phyloP scores from a whole-genome alignment of 2,797 vertebrate genomes.

The Lithobates pipiens region DNA sequence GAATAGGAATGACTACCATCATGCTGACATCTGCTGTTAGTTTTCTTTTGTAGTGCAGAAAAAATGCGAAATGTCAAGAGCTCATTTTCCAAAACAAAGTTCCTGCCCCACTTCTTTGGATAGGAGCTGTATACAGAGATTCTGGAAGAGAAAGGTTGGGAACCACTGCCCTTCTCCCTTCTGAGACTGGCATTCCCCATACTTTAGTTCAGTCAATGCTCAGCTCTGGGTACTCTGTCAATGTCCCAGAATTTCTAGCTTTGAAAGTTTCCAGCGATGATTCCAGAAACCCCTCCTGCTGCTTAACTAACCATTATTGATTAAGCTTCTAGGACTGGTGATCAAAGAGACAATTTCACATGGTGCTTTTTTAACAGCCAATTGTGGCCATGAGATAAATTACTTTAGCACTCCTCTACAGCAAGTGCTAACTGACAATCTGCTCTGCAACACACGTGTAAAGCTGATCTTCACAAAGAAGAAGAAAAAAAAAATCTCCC shows the following conservation, averaged over 20 bases:
- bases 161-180: conserved; percentile 64
- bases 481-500: background rate
- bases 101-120: conserved; percentile 76
- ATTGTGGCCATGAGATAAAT: conserved; percentile 41
- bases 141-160: conserved; percentile 64
- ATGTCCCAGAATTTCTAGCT: background rate
- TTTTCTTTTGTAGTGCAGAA: conserved; percentile 72
- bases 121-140: conserved; percentile 74
- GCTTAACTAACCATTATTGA: conserved; percentile 74
- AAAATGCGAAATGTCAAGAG: conserved; percentile 82
- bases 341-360: conserved; percentile 77
- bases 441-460: background rate
- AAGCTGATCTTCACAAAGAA: background rate
- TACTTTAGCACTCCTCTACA: background rate
- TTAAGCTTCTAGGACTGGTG: conserved; percentile 71
- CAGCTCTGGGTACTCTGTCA: background rate
- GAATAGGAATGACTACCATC: conserved; percentile 70
- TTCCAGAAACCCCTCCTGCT: conserved; percentile 63
- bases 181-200: conserved; percentile 75
- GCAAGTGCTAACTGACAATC: background rate
- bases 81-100: conserved; percentile 80
- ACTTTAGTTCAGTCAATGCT: conserved; percentile 60
- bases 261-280: conserved; percentile 75
- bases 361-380: conserved; percentile 44
- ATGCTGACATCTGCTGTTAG: conserved; percentile 64